phyloP scores from a whole-genome alignment of 2,888 invertebrate genomes.

The Epinotia bilunana region DNA sequence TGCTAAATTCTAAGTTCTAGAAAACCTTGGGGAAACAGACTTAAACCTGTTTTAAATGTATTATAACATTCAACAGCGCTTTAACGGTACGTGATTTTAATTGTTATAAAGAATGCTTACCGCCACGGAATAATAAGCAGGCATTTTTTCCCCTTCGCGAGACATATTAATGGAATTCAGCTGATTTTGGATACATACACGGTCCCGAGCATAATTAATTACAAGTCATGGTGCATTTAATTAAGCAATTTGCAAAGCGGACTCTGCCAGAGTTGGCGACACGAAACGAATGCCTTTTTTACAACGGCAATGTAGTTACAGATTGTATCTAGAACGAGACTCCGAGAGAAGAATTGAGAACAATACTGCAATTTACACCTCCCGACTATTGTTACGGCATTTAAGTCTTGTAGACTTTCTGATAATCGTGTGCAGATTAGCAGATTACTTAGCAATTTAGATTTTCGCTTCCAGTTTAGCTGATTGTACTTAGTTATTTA shows the following conservation, averaged over 20 bases:
- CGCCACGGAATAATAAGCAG: slow-evolving; percentile 33
- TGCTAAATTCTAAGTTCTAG: slow-evolving; percentile 43
- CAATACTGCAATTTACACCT: slow-evolving; percentile 25
- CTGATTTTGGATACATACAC: slow-evolving; percentile 59
- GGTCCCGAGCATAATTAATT: slow-evolving; percentile 68
- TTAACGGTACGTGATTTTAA: slow-evolving; percentile 40
- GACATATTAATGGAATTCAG: slow-evolving; percentile 38
- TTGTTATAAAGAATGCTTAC: slow-evolving; percentile 29
- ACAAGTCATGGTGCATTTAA: slow-evolving; percentile 55
- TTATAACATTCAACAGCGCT: slow-evolving; percentile 24
- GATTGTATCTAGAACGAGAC: slow-evolving; percentile 14
- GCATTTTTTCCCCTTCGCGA: slow-evolving; percentile 19
- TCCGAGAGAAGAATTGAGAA: slow-evolving; percentile 9
- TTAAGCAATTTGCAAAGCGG: slow-evolving; percentile 43
- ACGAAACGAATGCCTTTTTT: slow-evolving; percentile 28
- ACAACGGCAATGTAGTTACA: background rate
- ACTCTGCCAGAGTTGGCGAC: slow-evolving; percentile 15
- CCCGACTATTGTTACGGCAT: slow-evolving; percentile 27
- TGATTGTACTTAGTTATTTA: background rate
- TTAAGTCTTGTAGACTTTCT: slow-evolving; percentile 19
- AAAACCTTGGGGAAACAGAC: slow-evolving; percentile 7
- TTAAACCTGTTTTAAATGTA: slow-evolving; percentile 18
- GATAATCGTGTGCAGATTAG: slow-evolving; percentile 24
- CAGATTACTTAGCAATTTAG: slow-evolving; percentile 10
- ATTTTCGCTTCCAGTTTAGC: background rate